Evolutionary conservation across 2,113 vertebrate genomes (phyloP), one percentile per base, ranked within the genome.

Genomic region (Zosterops borbonicus): DNA sequence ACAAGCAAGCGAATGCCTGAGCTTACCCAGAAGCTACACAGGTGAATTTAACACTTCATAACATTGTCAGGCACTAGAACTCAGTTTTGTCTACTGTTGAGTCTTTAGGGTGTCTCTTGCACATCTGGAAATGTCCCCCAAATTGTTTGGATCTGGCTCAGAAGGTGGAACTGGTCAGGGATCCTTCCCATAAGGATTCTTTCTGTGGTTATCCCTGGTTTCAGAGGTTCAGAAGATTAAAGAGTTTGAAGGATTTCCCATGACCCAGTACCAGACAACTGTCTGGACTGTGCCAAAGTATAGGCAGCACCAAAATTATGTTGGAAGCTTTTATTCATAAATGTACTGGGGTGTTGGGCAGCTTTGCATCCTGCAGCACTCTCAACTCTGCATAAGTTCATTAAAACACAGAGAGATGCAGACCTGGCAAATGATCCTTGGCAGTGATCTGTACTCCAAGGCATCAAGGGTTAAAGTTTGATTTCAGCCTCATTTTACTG

Each of bases 401-500:
- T 47, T 67, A 53, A 87, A 85, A 69, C 25, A 47, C 1, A 2
- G 31, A 53, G 58, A 82, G 87, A 52, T 27, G 8, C 29, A 25
- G 11, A 3, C 27, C 55, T 77, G 35, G 35, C 3, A 55, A 76
- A 52, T 22, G 2, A 7, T 64, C 24, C 39, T 75, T 64, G 7
- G 29, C n/a, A 28, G 14, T 16, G 24, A 23, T 55, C 37, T 37
- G 28, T 21, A 53, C 27, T 24, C 44, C 47, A 82, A 81, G 14
- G 12, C 19, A 77, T 27, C 9, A 47, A 74, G 50, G 20, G 55
- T 87, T 91, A 52, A 95, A 90, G 31, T 69, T 59, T 88, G n/a
- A 85, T 83, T 94, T 90, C 31, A 69, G 15, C 22, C 79, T 79
- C 28, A 53, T 82, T 92, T 95, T 77, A 49, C 17, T 65, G n/a